These are phyloP conservation scores for Tetranychus truncatus DNA, from an alignment of 2,888 invertebrate genomes.

Conservation along the genomic window DNA sequence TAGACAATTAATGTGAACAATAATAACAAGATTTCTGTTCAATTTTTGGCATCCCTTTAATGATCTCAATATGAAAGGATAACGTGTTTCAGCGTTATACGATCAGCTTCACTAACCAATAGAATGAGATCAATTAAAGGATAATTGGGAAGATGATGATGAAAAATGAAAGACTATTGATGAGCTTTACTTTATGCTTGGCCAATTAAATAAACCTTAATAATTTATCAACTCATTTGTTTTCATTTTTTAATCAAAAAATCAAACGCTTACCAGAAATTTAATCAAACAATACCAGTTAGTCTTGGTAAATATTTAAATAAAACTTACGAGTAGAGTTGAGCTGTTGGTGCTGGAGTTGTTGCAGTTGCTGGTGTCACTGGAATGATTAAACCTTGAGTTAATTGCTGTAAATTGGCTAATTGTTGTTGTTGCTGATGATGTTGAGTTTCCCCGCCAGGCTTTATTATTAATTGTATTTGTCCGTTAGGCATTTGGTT, in stretches of 20 bases:
- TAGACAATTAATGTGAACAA: too few relatives aligned
- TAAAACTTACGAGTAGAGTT: neutral
- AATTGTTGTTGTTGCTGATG: neutral
- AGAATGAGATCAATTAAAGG: too few relatives aligned
- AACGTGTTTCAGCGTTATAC: too few relatives aligned
- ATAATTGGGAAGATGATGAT: too few relatives aligned
- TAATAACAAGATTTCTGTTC: too few relatives aligned
- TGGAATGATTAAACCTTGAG: neutral
- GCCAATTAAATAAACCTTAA: too few relatives aligned
- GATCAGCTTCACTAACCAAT: too few relatives aligned
- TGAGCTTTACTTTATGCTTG: too few relatives aligned
- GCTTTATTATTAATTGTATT: conserved; percentile 4
- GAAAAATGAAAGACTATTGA: too few relatives aligned
- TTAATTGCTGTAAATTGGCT: neutral
- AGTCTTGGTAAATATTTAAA: neutral
- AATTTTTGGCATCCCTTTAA: too few relatives aligned
- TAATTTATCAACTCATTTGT: neutral
- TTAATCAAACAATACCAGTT: neutral
- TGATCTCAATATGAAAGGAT: too few relatives aligned
- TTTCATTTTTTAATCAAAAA: neutral
- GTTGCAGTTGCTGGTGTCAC: neutral
- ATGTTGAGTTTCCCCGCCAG: neutral
- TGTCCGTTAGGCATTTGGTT: conserved; percentile 9
- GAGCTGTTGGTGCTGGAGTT: neutral
- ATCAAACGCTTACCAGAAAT: neutral